Percentiles rank a stretch among this genome's conserved stretches.
These are phyloP conservation scores for Podocnemis expansa DNA, from an alignment of 2,113 vertebrate species.

Conservation along the genomic window DNA sequence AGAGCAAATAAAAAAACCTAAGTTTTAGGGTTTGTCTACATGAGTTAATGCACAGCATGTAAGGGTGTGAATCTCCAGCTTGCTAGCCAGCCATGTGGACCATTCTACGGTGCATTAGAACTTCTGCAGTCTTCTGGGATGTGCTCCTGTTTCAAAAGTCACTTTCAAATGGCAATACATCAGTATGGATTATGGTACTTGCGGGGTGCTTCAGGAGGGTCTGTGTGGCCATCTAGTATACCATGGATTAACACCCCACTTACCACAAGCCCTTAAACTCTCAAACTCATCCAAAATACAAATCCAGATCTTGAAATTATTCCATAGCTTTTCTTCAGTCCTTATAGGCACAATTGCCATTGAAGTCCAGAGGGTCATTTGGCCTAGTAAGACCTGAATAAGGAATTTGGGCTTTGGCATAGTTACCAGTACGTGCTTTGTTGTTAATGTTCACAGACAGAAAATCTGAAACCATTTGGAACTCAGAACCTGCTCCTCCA, in stretches of 20 bases:
- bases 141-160: not conserved
- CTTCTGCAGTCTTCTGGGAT: not conserved
- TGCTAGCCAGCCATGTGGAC: too few species aligned
- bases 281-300: not conserved
- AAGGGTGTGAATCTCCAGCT: not conserved
- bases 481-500: constrained; percentile 72
- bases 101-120: not conserved
- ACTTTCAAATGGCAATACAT: not conserved
- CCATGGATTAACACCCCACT: not conserved
- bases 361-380: not conserved
- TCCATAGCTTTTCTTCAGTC: not conserved
- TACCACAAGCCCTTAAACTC: constrained; percentile 20
- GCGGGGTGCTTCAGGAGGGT: not conserved
- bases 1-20: not conserved
- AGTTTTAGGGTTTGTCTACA: not conserved
- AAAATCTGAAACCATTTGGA: constrained; percentile 75
- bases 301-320: not conserved
- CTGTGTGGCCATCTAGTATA: not conserved
- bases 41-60: not conserved
- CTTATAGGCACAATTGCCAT: not conserved
- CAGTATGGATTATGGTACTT: not conserved
- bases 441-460: constrained; percentile 74
- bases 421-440: constrained; percentile 43
- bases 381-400: not conserved
- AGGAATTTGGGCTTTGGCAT: not conserved